A percentile compares a stretch with the other conserved stretches of the same genome.
phyloP scores from a whole-genome alignment of 2,888 invertebrate genomes.

The Muscina levida region DNA sequence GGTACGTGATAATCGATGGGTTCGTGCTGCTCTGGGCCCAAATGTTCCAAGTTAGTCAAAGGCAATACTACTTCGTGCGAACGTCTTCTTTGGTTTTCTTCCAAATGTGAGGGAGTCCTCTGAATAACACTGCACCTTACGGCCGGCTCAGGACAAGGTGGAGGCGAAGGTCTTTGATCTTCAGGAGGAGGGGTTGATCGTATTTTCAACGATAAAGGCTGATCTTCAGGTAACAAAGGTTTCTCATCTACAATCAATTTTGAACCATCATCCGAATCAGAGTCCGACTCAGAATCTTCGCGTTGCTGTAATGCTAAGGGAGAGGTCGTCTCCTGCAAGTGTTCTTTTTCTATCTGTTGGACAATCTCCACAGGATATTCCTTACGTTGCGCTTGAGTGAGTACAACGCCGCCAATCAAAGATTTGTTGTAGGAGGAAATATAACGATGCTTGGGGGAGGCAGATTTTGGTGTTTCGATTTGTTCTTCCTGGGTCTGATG shows the following conservation, averaged over 20 bases:
- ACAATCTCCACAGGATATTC: conserved; percentile 83
- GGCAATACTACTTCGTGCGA: conserved; percentile 81
- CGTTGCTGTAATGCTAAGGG: conserved; percentile 74
- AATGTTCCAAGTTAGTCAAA: conserved; percentile 79
- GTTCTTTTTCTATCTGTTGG: conserved; percentile 59
- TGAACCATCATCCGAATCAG: conserved; percentile 81
- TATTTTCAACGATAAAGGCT: conserved; percentile 83
- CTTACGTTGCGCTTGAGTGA: conserved; percentile 91
- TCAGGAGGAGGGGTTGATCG: conserved; percentile 81
- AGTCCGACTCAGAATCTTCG: conserved; percentile 68
- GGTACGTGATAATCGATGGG: conserved; percentile 94
- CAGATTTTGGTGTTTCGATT: conserved; percentile 53
- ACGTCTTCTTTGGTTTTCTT: conserved; percentile 66
- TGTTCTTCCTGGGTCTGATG: conserved; percentile 26
- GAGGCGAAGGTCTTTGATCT: conserved; percentile 81
- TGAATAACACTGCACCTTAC: conserved; percentile 91
- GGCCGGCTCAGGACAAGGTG: conserved; percentile 84
- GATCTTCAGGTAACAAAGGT: conserved; percentile 83
- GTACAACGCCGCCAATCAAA: conserved; percentile 89
- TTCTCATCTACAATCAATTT: conserved; percentile 85
- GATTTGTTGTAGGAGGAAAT: conserved; percentile 90
- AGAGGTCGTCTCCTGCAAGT: conserved; percentile 30
- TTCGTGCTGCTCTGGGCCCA: conserved; percentile 89
- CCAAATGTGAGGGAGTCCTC: conserved; percentile 84
- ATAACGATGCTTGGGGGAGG: conserved; percentile 82